Base-by-base conservation (phyloP, 2,888 invertebrate genomes). In the Tetragonisca angustula region DNA sequence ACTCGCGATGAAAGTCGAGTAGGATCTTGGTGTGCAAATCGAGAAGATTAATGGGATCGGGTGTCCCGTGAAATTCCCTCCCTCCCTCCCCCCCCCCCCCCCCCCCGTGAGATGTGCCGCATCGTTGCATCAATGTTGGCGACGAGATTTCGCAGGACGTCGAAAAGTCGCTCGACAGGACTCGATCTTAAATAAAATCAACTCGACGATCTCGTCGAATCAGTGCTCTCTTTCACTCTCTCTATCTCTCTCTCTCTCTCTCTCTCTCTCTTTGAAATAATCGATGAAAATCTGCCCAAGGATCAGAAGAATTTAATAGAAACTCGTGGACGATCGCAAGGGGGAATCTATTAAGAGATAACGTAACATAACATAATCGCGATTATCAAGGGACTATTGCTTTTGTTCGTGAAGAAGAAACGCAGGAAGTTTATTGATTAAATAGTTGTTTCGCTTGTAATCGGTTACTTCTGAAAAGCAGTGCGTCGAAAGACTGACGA, bases 131-230 rank as follows among this genome's bases (percentile, higher is more conserved):
- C 82, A 54, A 81, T 79, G 75, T 78, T 87, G 79, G 85, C 88
- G 88, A 89, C 86, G 76, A 86, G 87, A 86, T 91, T 90, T 91
- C 87, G 90, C 90, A 90, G 92, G 90, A 92, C 87, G 90, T 91
- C 90, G 83, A 91, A 91, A 88, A 84, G 87, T 90, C 88, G 87
- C 76, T 87, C 88, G 62, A 91, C 89, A 49, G 90, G 90, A 65
- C 87, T 87, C 68, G 89, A 91, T 81, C 87, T 90, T 59, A 85
- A 79, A 85, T 91, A 83, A 89, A 52, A 27, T 19, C 13, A 15
- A 17, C 56, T 52, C 15, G 3, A 17, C 19, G 15, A 17, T 52
- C 43, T 21, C 21, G 0, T 50, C 52, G 49, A 9, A 15, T 52
- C 24, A 4, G 13, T 15, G 17, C 13, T 15, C 4, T 64, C 4